phyloP scores from a whole-genome alignment of 2,888 invertebrate genomes.

The Theodoxus fluviatilis region DNA sequence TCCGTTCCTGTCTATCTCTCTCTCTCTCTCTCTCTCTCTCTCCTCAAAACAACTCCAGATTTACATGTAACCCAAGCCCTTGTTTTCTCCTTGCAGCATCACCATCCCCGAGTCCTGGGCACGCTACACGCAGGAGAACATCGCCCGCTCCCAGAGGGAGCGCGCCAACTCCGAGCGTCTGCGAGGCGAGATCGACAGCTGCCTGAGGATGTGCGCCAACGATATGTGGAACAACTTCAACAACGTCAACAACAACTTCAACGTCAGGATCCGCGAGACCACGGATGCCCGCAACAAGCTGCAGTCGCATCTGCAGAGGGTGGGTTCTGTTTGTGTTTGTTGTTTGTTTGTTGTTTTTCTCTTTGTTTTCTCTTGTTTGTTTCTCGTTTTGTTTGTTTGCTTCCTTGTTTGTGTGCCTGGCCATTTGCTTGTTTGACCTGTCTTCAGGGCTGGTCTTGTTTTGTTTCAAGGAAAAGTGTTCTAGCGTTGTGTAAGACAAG shows the following conservation, averaged over 20 bases:
- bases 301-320: conserved; percentile 64
- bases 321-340: too few relatives aligned
- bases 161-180: conserved; percentile 62
- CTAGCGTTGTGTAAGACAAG: too few relatives aligned
- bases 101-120: conserved; percentile 72
- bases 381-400: too few relatives aligned
- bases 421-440: too few relatives aligned
- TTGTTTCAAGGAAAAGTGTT: too few relatives aligned
- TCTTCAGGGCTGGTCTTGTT: too few relatives aligned
- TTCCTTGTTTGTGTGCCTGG: too few relatives aligned
- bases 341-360: too few relatives aligned
- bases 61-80: not conserved
- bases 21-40: not conserved
- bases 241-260: conserved; percentile 64
- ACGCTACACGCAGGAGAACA: conserved; percentile 65
- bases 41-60: not conserved
- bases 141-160: conserved; percentile 63
- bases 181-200: conserved; percentile 63
- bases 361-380: too few relatives aligned
- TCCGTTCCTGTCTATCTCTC: not conserved
- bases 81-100: conserved; percentile 67
- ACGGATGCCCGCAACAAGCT: conserved; percentile 65
- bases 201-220: conserved; percentile 62
- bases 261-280: conserved; percentile 62
- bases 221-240: conserved; percentile 67